Conservation (phyloP, 2,888 invertebrate genomes). For the Lottia scabra region DNA sequence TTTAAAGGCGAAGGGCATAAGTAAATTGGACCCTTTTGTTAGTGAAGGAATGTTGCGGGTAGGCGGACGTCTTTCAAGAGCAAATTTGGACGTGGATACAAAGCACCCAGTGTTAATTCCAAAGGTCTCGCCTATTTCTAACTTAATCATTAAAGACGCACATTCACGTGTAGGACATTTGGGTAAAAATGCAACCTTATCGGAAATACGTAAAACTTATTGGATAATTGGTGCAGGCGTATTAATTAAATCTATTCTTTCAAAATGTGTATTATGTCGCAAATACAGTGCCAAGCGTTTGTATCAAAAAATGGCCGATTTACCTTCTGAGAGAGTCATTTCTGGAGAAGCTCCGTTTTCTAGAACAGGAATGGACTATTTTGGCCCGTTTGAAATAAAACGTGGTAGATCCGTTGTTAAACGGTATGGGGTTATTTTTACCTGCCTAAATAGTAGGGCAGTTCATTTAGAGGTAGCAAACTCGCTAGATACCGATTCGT, state of each 20-base stretch:
- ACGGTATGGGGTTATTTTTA: constrained; percentile 36
- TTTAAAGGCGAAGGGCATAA: constrained; percentile 2
- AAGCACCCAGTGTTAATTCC: constrained; percentile 27
- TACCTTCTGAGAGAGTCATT: constrained; percentile 25
- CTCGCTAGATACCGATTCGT: constrained; percentile 29
- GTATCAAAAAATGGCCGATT: constrained; percentile 28
- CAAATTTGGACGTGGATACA: constrained; percentile 10
- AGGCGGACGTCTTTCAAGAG: constrained; percentile 17
- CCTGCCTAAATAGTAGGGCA: constrained; percentile 27
- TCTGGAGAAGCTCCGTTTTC: constrained; percentile 28
- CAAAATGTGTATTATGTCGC: constrained; percentile 24
- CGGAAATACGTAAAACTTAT: constrained; percentile 18
- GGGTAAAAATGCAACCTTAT: constrained; percentile 28
- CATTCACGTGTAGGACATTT: constrained; percentile 23
- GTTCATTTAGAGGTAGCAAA: constrained; percentile 31
- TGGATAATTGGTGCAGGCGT: constrained; percentile 26
- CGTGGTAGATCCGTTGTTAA: constrained; percentile 26
- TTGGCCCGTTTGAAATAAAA: constrained; percentile 37
- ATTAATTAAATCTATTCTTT: constrained; percentile 18
- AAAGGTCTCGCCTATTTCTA: constrained; percentile 20
- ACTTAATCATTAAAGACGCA: constrained; percentile 19
- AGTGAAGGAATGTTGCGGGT: constrained; percentile 16
- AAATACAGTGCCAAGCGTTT: constrained; percentile 1
- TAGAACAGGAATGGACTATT: constrained; percentile 34
- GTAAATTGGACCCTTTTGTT: constrained; percentile 21